Evolutionary conservation across 2,113 vertebrate genomes (phyloP), one percentile per base, ranked within the genome.

Genomic region (Malurus alboscapulatus): DNA sequence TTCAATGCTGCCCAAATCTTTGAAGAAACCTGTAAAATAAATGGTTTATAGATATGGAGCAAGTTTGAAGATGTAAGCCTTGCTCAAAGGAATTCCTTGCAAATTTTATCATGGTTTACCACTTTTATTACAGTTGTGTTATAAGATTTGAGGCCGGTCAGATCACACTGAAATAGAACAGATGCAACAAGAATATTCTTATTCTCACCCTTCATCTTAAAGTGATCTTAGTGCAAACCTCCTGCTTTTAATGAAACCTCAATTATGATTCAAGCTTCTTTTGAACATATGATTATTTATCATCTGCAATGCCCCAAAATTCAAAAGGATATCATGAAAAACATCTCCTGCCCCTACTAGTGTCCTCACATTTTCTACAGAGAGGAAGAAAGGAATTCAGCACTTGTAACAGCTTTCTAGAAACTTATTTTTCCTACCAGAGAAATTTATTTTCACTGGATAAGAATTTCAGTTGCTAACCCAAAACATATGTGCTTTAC

Each of bases 91-190:
- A 83, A 73, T 7, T 7, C 8, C 36, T 47, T 58, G 32, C 10
- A 57, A 91, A 62, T 24, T 10, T 83, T 36, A 22, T 12, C 6
- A 30, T 30, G 54, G 32, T 24, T 75, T 38, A 34, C 25, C 10
- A 17, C 32, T 50, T 36, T 4, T 1, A 25, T 16, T 32, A 19
- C 10, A 67, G 26, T 17, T 0, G 0, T 58, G 17, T 16, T 78
- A 63, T 48, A 36, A 50, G 27, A 83, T 53, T 17, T 76, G 58
- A 58, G 72, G 11, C 10, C 66, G 79, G 36, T 57, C 44, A 79
- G 47, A 54, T 45, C 25, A 67, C 8, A 45, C 30, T 26, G 45
- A 82, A 94, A 61, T 16, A 53, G 11, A 59, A 61, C 17, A 83
- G 36, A 32, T 54, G 19, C 25, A n/a, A 72, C 17, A 83, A 19